phyloP scores from a whole-genome alignment of 1,140 invertebrate species.

The Episyrphus balteatus region DNA sequence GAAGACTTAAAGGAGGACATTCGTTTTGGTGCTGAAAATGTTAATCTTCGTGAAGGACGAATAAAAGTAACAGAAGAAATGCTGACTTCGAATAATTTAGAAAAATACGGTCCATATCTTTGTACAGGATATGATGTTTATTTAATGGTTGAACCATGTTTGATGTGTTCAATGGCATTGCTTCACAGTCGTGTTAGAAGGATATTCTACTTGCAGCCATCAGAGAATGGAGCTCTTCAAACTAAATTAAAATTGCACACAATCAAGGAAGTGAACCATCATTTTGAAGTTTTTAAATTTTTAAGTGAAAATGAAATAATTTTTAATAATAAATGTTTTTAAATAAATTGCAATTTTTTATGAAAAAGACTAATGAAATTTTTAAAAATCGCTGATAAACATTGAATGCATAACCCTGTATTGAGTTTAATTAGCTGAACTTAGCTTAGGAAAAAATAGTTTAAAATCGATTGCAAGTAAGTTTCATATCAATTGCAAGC shows the following conservation, averaged over 20 bases:
- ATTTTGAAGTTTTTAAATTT: slow-evolving; percentile 64
- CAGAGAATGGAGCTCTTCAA: slow-evolving; percentile 56
- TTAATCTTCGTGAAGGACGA: not conserved
- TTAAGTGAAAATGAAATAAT: not conserved
- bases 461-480: too few relatives aligned
- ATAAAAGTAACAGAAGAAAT: slow-evolving; percentile 14
- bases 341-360: too few relatives aligned
- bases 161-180: slow-evolving; percentile 90
- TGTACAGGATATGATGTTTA: slow-evolving; percentile 86
- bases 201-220: slow-evolving; percentile 64
- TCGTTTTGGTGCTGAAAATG: slow-evolving; percentile 19
- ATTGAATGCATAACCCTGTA: too few relatives aligned
- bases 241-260: slow-evolving; percentile 64
- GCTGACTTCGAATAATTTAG: slow-evolving; percentile 20
- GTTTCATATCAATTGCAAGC: too few relatives aligned
- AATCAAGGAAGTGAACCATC: slow-evolving; percentile 76
- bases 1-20: slow-evolving; percentile 11
- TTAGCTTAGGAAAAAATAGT: too few relatives aligned
- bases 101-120: slow-evolving; percentile 58
- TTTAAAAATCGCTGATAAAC: too few relatives aligned
- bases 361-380: too few relatives aligned
- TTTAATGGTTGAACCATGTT: slow-evolving; percentile 73
- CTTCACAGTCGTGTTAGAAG: slow-evolving; percentile 74
- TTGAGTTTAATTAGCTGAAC: too few relatives aligned
- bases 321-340: too few relatives aligned